A percentile compares a stretch with the other conserved stretches of the same genome.
Evolutionary conservation across 23 tunicate species (phyloP).

Genomic region (Ascidia mentula): DNA sequence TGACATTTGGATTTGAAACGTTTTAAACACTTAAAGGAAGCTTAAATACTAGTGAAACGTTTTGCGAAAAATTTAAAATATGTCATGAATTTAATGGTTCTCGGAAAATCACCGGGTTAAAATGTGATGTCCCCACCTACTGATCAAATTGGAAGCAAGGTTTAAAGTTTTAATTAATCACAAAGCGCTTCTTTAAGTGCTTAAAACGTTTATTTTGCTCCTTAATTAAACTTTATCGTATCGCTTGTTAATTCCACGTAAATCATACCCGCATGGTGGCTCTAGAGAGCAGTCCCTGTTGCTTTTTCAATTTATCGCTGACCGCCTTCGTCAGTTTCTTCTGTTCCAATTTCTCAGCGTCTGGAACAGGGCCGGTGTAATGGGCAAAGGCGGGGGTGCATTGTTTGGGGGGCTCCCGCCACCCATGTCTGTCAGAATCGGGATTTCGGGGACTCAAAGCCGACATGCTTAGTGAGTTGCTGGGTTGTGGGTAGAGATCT

Average conservation of each 20-base stretch:
- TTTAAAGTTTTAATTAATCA: no score
- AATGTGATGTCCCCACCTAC: no score
- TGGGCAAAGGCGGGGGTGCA: slow-evolving; percentile 43
- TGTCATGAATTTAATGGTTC: no score
- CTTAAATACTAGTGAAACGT: no score
- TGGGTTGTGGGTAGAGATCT: not conserved
- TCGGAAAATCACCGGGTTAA: no score
- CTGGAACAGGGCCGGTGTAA: slow-evolving; percentile 26
- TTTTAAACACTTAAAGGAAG: no score
- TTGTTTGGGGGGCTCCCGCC: slow-evolving; percentile 9
- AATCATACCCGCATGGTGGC: slow-evolving; percentile 1
- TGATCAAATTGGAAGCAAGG: no score
- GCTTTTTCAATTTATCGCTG: not conserved
- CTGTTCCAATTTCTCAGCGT: slow-evolving; percentile 6
- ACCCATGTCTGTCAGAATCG: not conserved
- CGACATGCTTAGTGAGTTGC: slow-evolving; percentile 21
- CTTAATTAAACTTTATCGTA: no score
- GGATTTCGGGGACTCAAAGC: slow-evolving; percentile 20
- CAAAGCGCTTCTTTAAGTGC: no score
- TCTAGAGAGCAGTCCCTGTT: not conserved
- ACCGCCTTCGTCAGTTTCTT: not conserved
- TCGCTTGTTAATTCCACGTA: not conserved
- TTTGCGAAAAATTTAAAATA: no score
- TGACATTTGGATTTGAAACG: no score
- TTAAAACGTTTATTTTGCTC: no score